Percentiles rank a stretch among this genome's conserved stretches.
phyloP scores from a whole-genome alignment of 1,140 invertebrate species.

The Linepithema humile region DNA sequence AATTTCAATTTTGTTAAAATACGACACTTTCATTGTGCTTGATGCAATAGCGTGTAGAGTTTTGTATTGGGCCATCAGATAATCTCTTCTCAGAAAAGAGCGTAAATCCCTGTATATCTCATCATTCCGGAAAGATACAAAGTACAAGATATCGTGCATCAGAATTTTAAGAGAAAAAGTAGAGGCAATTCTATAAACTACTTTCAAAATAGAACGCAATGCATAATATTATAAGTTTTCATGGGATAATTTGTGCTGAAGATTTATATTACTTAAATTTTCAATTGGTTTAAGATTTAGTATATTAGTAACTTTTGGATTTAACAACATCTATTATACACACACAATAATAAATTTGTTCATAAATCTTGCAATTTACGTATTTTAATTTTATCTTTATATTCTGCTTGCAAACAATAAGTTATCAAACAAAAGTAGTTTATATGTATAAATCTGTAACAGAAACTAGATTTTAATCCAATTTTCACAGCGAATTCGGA shows the following conservation, averaged over 20 bases:
- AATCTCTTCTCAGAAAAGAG: neutral
- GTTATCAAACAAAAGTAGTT: constrained; percentile 26
- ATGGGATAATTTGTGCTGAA: neutral
- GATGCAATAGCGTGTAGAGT: neutral
- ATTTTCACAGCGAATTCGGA: constrained; percentile 55
- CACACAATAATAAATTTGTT: constrained; percentile 25
- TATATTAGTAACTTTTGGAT: neutral
- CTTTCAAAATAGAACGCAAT: neutral
- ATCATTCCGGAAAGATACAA: neutral
- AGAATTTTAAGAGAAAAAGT: neutral
- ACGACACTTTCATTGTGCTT: neutral
- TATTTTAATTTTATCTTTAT: neutral
- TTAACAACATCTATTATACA: neutral
- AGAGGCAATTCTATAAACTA: neutral
- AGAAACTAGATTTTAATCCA: constrained; percentile 58
- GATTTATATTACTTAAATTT: neutral
- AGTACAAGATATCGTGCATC: neutral
- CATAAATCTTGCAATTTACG: neutral
- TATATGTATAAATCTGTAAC: constrained; percentile 18
- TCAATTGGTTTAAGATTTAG: neutral
- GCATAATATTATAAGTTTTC: neutral
- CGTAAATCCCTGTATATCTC: neutral
- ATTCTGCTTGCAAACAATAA: neutral
- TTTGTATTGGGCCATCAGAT: neutral
- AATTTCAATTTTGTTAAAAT: neutral